Conservation (phyloP, 1,140 invertebrate species). For the Saccostrea cuccullata region DNA sequence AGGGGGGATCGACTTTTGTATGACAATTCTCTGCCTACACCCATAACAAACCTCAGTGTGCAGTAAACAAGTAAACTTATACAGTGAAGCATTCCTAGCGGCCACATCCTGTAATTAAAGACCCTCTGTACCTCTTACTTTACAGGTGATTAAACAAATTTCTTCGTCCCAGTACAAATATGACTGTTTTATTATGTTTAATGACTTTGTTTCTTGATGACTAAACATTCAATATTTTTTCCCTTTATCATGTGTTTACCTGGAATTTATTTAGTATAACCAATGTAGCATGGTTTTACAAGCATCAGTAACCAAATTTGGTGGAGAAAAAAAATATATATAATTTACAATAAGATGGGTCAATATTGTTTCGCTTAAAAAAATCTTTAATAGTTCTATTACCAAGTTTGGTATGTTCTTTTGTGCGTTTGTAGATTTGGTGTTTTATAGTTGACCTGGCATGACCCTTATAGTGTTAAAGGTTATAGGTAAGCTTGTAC, state of each 20-base stretch:
- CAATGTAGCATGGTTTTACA: neutral
- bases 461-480: neutral
- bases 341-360: neutral
- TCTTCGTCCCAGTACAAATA: neutral
- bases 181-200: slow-evolving; percentile 10
- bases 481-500: neutral
- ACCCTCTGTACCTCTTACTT: neutral
- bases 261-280: neutral
- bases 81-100: neutral
- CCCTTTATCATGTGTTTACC: too few relatives aligned
- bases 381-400: neutral
- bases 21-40: too few relatives aligned
- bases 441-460: neutral
- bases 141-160: neutral
- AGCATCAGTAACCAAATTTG: neutral
- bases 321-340: neutral
- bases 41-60: neutral
- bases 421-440: neutral
- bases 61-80: neutral
- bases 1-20: too few relatives aligned
- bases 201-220: neutral
- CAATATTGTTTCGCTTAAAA: neutral
- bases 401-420: neutral
- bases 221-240: neutral
- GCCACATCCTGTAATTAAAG: neutral